phyloP scores from a whole-genome alignment of 2,888 invertebrate genomes.

The Phengaris alcon region DNA sequence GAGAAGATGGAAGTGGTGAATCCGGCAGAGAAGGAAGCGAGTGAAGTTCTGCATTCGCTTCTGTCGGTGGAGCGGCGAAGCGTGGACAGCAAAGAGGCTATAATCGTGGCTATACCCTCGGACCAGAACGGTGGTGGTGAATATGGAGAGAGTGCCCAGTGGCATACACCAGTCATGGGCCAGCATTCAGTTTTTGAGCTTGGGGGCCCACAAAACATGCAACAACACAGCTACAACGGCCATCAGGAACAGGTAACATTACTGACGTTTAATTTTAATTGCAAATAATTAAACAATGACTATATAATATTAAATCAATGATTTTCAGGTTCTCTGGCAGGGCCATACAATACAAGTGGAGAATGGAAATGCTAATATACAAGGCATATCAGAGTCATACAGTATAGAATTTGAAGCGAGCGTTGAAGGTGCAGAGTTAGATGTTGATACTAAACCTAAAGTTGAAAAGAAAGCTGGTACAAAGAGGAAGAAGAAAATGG shows the following conservation, averaged over 20 bases:
- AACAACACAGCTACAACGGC: constrained; percentile 72
- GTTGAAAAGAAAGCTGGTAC: constrained; percentile 66
- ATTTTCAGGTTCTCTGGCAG: constrained; percentile 82
- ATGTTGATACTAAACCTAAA: constrained; percentile 70
- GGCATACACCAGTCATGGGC: constrained; percentile 81
- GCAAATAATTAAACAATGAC: not conserved
- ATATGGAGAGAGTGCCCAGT: constrained; percentile 79
- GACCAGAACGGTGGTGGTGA: constrained; percentile 72
- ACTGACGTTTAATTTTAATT: not conserved
- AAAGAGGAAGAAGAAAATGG: constrained; percentile 76
- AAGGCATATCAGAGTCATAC: constrained; percentile 58
- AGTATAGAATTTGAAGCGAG: constrained; percentile 65
- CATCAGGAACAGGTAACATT: constrained; percentile 69
- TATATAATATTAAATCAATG: constrained; percentile 20
- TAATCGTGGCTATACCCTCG: constrained; percentile 70
- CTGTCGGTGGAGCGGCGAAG: constrained; percentile 83
- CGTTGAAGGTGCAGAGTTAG: constrained; percentile 64
- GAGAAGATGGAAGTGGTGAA: constrained; percentile 82
- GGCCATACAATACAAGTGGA: constrained; percentile 83
- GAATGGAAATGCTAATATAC: constrained; percentile 67
- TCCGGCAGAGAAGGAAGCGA: constrained; percentile 85
- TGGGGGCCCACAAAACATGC: constrained; percentile 62
- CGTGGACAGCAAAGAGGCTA: constrained; percentile 78
- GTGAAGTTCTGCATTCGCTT: constrained; percentile 83
- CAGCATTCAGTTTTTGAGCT: constrained; percentile 76